Evolutionary conservation across 2,888 invertebrate genomes (phyloP).

Genomic region (Synanthedon myopaeformis): DNA sequence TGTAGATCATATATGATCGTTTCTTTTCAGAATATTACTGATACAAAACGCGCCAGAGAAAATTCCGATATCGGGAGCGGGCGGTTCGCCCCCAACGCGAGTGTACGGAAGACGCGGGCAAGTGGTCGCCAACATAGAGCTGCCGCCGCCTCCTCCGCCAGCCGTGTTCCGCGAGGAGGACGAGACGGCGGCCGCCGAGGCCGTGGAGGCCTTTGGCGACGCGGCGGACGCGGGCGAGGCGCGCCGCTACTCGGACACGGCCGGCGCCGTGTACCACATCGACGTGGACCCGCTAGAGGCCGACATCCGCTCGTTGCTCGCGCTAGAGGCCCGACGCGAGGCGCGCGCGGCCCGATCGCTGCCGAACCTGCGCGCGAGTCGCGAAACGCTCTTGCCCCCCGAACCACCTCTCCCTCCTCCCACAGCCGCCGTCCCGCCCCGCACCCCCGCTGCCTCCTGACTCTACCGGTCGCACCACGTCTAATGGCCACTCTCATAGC

Average conservation of each 20-base stretch:
- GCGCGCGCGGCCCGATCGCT: constrained; percentile 67
- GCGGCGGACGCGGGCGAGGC: constrained; percentile 19
- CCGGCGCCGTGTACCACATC: constrained; percentile 58
- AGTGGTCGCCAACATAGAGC: constrained; percentile 75
- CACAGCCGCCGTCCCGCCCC: constrained; percentile 19
- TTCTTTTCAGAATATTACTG: constrained; percentile 79
- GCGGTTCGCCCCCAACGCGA: constrained; percentile 70
- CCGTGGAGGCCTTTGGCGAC: constrained; percentile 47
- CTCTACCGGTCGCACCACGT: constrained; percentile 1
- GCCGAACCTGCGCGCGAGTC: constrained; percentile 79
- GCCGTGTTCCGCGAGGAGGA: constrained; percentile 53
- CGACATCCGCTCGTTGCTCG: constrained; percentile 50
- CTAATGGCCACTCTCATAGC: constrained; percentile 23
- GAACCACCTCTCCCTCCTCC: constrained; percentile 54
- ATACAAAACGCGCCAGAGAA: constrained; percentile 94
- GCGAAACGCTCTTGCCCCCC: constrained; percentile 70
- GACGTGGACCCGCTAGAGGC: constrained; percentile 58
- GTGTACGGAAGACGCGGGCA: constrained; percentile 47
- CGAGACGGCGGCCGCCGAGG: constrained; percentile 65
- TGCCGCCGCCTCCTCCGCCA: constrained; percentile 29
- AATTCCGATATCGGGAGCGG: constrained; percentile 62
- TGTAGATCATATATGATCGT: too few relatives aligned
- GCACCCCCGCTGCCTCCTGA: constrained; percentile 27
- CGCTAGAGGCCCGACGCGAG: constrained; percentile 59
- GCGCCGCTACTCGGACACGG: constrained; percentile 27